Conservation (phyloP, 2,797 vertebrate genomes). For the Petrocephalus sullivani region DNA sequence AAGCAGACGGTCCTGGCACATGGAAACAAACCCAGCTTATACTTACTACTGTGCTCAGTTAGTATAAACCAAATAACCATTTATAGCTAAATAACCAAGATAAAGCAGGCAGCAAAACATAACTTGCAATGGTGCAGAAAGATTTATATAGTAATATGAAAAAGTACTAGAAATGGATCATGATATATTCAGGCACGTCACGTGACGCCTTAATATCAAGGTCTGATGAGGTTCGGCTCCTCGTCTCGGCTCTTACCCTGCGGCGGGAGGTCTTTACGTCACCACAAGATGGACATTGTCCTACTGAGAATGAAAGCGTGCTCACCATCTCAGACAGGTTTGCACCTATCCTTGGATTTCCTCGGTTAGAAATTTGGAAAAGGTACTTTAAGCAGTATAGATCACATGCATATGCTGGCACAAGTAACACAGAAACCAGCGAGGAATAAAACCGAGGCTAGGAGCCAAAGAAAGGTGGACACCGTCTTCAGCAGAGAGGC, state of each 20-base stretch:
- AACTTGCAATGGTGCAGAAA: neutral
- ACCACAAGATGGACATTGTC: neutral
- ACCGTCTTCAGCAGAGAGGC: neutral
- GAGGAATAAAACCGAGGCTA: neutral
- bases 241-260: neutral
- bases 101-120: neutral
- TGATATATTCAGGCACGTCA: neutral
- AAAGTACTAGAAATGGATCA: neutral
- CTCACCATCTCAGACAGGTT: neutral
- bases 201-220: neutral
- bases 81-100: neutral
- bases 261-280: neutral
- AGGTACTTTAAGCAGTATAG: neutral
- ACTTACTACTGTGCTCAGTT: neutral
- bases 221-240: neutral
- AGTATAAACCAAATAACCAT: neutral
- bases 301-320: neutral
- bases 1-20: neutral
- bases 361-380: neutral
- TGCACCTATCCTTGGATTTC: slow-evolving; percentile 4
- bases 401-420: neutral
- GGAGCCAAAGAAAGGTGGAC: neutral
- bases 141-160: neutral
- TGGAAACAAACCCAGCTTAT: neutral
- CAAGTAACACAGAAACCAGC: neutral